Percentiles rank a stretch among this genome's conserved stretches.
Conservation (phyloP, 2,888 invertebrate genomes). For the Phyllotreta cruciferae region DNA sequence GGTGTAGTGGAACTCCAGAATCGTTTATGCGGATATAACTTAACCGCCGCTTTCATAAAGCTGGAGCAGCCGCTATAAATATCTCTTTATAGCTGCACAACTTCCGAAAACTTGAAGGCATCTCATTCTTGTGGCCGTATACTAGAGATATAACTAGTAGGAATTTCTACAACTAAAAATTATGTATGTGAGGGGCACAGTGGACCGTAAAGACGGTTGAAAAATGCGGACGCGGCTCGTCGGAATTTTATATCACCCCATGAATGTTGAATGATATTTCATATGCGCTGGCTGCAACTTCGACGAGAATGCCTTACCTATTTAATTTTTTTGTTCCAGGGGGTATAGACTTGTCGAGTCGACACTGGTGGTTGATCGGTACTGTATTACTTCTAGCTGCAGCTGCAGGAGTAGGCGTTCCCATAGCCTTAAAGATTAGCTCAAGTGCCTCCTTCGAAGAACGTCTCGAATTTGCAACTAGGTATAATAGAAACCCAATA, state of each 20-base stretch:
- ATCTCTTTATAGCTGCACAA: conserved; percentile 29
- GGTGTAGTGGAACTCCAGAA: conserved; percentile 11
- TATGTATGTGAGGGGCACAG: conserved; percentile 9
- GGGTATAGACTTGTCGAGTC: conserved; percentile 66
- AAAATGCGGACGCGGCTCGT: conserved; percentile 3
- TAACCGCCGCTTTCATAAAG: conserved; percentile 28
- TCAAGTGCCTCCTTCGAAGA: conserved; percentile 80
- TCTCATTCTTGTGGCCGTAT: conserved; percentile 22
- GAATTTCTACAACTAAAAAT: conserved; percentile 21
- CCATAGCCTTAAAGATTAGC: conserved; percentile 77
- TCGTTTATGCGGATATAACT: conserved; percentile 22
- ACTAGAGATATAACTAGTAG: conserved; percentile 14
- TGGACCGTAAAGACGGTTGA: conserved; percentile 5
- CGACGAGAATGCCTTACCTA: not conserved
- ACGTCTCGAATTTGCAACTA: conserved; percentile 74
- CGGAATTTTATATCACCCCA: too few relatives aligned
- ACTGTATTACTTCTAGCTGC: conserved; percentile 78
- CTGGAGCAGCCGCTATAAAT: conserved; percentile 29
- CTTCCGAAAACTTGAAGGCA: conserved; percentile 26
- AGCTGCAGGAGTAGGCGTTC: conserved; percentile 81
- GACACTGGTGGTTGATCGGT: conserved; percentile 80
- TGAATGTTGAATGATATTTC: not conserved
- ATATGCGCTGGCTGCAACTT: not conserved
- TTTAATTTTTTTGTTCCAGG: conserved; percentile 55
- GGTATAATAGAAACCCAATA: conserved; percentile 46